phyloP scores from a whole-genome alignment of 2,797 vertebrate genomes.

The Pseudocheirus occidentalis region DNA sequence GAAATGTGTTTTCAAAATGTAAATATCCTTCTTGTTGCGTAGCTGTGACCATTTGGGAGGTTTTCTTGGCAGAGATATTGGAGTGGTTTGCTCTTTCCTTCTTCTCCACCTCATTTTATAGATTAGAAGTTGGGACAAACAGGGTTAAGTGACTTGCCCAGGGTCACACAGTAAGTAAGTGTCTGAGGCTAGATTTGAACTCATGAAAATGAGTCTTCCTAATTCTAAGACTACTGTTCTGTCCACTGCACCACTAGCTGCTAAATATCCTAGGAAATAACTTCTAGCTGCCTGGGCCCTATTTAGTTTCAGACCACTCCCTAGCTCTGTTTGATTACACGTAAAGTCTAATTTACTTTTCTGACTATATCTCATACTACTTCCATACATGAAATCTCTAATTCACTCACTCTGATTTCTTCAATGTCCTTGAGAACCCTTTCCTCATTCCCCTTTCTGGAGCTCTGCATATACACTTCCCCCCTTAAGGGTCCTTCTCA shows the following conservation, averaged over 20 bases:
- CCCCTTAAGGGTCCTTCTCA: not conserved
- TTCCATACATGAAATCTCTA: not conserved
- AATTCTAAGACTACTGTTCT: not conserved
- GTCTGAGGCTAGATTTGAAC: not conserved
- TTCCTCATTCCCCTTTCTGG: not conserved
- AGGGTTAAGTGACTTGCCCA: not conserved
- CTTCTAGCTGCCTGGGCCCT: too few species aligned
- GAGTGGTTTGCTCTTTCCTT: too few species aligned
- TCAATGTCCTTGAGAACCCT: not conserved
- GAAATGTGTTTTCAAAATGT: not conserved
- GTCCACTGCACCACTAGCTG: not conserved
- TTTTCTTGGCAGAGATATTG: not conserved
- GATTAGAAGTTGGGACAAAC: not conserved
- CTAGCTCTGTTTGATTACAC: too few species aligned
- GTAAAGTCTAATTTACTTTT: too few species aligned
- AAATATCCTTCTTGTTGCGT: not conserved
- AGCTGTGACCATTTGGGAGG: not conserved
- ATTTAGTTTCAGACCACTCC: too few species aligned
- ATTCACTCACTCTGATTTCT: not conserved
- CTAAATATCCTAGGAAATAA: too few species aligned
- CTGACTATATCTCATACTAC: too few species aligned
- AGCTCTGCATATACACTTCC: not conserved
- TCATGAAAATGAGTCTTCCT: not conserved
- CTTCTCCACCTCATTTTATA: too few species aligned
- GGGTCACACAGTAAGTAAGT: too few species aligned